These are phyloP conservation scores for Willowsia nigromaculata DNA, from an alignment of 2,888 invertebrate genomes.

Conservation along the genomic window DNA sequence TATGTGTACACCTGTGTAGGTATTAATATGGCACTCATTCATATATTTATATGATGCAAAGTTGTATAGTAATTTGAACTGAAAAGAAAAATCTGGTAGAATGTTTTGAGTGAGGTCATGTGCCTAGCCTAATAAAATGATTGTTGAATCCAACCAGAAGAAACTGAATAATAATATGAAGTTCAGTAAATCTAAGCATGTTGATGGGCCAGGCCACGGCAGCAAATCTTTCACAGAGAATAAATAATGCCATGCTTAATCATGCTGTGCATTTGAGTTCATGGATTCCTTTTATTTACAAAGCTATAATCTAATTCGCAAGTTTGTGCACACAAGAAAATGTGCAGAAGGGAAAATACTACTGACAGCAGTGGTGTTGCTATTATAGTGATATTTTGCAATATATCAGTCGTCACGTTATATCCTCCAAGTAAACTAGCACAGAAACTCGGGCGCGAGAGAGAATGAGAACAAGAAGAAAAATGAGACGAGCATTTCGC, in stretches of 20 bases:
- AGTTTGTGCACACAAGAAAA: not conserved
- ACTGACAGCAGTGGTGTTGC: not conserved
- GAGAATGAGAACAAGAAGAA: conserved; percentile 33
- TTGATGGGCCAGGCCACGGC: not conserved
- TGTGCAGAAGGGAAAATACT: not conserved
- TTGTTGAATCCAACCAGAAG: not conserved
- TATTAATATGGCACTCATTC: not conserved
- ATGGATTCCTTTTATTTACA: conserved; percentile 13
- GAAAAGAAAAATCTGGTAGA: conserved; percentile 17
- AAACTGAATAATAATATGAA: not conserved
- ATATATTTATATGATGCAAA: not conserved
- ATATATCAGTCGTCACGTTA: conserved; percentile 17
- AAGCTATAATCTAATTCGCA: not conserved
- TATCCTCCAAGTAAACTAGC: not conserved
- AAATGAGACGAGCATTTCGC: not conserved
- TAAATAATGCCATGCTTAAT: not conserved
- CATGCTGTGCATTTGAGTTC: conserved; percentile 19
- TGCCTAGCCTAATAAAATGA: conserved; percentile 42
- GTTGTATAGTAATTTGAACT: not conserved
- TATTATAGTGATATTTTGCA: not conserved
- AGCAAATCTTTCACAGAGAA: not conserved
- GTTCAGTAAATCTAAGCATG: not conserved
- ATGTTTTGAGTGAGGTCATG: conserved; percentile 51
- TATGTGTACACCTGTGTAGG: not conserved
- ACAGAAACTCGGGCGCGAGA: not conserved